phyloP scores from a whole-genome alignment of 1,140 invertebrate genomes.

The Varroa destructor region DNA sequence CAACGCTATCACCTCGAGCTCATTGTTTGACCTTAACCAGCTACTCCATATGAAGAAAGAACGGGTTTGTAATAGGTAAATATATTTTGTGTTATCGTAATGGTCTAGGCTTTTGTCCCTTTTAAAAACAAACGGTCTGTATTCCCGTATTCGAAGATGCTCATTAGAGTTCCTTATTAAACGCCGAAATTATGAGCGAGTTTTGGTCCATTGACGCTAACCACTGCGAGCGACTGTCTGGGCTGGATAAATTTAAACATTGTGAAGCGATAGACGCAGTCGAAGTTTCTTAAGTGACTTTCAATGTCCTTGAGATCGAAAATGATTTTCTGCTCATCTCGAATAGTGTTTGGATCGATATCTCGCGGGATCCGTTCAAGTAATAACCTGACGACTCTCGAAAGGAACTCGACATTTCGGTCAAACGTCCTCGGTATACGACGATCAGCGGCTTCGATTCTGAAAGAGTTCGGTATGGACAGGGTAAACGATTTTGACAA shows the following conservation, averaged over 20 bases:
- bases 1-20: no score
- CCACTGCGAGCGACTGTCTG: neutral
- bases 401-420: neutral
- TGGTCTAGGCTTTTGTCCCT: no score
- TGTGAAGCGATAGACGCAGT: conserved; percentile 15
- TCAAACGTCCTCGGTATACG: neutral
- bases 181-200: no score
- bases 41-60: no score
- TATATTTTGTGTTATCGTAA: no score
- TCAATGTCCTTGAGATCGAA: conserved; percentile 11
- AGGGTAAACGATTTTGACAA: no score
- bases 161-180: no score
- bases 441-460: conserved; percentile 2
- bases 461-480: neutral
- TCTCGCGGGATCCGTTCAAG: conserved; percentile 1
- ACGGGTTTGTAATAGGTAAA: no score
- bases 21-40: no score
- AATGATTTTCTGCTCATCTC: neutral
- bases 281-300: conserved; percentile 5
- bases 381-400: neutral
- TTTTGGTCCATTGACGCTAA: no score
- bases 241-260: conserved; percentile 22
- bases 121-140: no score
- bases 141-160: no score
- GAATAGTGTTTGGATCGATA: neutral